Conservation (phyloP, 2,113 vertebrate genomes). For the Antennarius striatus region DNA sequence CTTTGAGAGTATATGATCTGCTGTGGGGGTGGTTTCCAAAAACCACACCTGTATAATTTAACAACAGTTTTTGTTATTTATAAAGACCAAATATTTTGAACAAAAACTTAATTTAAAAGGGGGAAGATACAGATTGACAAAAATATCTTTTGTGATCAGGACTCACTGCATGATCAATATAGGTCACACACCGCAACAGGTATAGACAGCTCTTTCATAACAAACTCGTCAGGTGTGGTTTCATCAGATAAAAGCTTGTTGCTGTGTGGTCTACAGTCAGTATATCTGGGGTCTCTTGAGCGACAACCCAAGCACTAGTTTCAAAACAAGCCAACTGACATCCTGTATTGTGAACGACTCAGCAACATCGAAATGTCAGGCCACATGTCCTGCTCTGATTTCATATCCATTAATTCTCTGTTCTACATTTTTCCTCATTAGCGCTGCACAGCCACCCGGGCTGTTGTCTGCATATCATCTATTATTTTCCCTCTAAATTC, state of each 20-base stretch:
- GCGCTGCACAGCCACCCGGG: constrained; percentile 55
- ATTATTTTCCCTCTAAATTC: constrained; percentile 72
- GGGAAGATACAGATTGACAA: background rate
- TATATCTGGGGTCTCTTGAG: constrained; percentile 7
- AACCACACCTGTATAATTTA: background rate
- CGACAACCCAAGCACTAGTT: constrained; percentile 14
- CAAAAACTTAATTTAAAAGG: background rate
- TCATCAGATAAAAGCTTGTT: background rate
- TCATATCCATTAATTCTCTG: constrained; percentile 57
- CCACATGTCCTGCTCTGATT: constrained; percentile 57
- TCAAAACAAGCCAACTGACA: constrained; percentile 28
- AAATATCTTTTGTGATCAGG: no score
- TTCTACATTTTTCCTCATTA: constrained; percentile 60
- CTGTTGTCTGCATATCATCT: constrained; percentile 68
- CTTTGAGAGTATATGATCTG: background rate
- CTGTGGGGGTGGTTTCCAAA: background rate
- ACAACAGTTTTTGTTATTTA: background rate
- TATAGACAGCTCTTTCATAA: background rate
- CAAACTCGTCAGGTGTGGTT: background rate
- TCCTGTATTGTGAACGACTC: constrained; percentile 16
- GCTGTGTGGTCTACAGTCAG: background rate
- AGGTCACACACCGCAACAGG: background rate
- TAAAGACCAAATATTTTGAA: background rate
- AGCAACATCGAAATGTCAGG: constrained; percentile 30
- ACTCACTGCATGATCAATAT: background rate